Percentiles rank a stretch among this genome's conserved stretches.
Evolutionary conservation across 2,888 invertebrate genomes (phyloP).

Genomic region (Penaeus monodon): DNA sequence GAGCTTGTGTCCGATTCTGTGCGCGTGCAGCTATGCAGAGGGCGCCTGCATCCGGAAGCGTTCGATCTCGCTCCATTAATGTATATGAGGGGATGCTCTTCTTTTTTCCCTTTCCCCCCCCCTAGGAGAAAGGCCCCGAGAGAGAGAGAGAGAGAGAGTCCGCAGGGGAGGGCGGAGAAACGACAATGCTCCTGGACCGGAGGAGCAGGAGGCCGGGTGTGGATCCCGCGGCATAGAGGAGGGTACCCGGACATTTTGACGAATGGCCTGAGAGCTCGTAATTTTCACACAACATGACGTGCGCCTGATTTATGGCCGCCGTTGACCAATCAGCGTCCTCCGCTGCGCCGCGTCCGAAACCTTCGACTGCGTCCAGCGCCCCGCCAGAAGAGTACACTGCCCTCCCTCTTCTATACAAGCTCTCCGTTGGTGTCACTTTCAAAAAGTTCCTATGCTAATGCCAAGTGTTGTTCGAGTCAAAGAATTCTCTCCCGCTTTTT

Average conservation of each 20-base stretch:
- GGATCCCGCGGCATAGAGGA: slow-evolving; percentile 33
- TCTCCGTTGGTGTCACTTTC: slow-evolving; percentile 23
- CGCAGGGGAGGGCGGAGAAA: background rate
- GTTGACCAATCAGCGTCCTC: slow-evolving; percentile 48
- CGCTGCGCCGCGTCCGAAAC: slow-evolving; percentile 41
- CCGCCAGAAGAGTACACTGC: slow-evolving; percentile 13
- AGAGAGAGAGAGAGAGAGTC: too few relatives aligned
- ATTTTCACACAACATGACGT: slow-evolving; percentile 63
- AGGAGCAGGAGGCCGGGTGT: slow-evolving; percentile 23
- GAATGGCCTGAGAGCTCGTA: slow-evolving; percentile 56
- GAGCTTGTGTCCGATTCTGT: slow-evolving; percentile 18
- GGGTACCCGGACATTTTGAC: slow-evolving; percentile 54
- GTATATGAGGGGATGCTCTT: too few relatives aligned
- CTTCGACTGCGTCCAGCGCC: slow-evolving; percentile 43
- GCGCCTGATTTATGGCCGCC: slow-evolving; percentile 52
- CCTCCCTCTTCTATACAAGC: slow-evolving; percentile 14
- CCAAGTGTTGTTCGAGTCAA: too few relatives aligned
- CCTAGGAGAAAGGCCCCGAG: background rate
- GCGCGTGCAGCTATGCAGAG: background rate
- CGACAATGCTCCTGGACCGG: background rate
- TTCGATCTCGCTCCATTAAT: too few relatives aligned
- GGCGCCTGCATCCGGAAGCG: background rate
- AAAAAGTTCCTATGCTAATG: background rate
- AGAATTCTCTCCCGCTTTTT: too few relatives aligned
- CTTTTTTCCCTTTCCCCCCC: background rate